Base-by-base conservation (phyloP, 35 echinoderm and acorn worm species). In the Acanthaster planci region DNA sequence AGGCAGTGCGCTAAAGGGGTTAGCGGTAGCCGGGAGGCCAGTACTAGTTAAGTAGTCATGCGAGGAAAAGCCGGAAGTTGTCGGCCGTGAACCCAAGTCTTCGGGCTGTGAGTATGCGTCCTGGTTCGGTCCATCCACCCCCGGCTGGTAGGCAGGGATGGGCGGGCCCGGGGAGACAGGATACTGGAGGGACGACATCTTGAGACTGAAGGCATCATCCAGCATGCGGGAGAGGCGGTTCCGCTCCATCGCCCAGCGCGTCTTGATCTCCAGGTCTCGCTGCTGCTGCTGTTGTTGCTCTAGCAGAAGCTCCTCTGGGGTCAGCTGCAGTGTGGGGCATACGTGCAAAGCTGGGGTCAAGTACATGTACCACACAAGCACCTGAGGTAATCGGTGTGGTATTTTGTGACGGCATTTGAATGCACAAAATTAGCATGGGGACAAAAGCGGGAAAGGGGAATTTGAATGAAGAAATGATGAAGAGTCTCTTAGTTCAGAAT, bases 201-300 rank as follows among this genome's bases (percentile, higher is more conserved):
- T 72, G 8, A 72, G 64, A 26, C 34, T 35, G 34, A 72, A 72
- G 34, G 64, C 64, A 14, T 72, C 64, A 29, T 72, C 64, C 1
- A 72, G 64, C 64, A 72, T 72, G 26, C 34, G 64, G 23, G 64
- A 72, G 8, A 72, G 64, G 34, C 30, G 64, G 5, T 72, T 72
- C 21, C 64, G 64, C 7, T 72, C 64, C 34, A 72, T 26, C 1
- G 64, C 64, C 64, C 64, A 72, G 2, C 64, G 64, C 34, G 21
- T 21, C 64, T 72, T 72, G 64, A 72, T 72, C 64, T 72, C 64
- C 14, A 72, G 23, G 15, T 72, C 64, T 5, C 64, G 23, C n/a
- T 72, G 64, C 23, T 72, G 23, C 34, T 72, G 22, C 64, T 72
- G 26, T 29, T 72, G 64, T 9, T 72, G 30, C 23, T 72, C 64